Base-by-base conservation (phyloP, 2,888 invertebrate genomes). In the Galeruca laticollis region DNA sequence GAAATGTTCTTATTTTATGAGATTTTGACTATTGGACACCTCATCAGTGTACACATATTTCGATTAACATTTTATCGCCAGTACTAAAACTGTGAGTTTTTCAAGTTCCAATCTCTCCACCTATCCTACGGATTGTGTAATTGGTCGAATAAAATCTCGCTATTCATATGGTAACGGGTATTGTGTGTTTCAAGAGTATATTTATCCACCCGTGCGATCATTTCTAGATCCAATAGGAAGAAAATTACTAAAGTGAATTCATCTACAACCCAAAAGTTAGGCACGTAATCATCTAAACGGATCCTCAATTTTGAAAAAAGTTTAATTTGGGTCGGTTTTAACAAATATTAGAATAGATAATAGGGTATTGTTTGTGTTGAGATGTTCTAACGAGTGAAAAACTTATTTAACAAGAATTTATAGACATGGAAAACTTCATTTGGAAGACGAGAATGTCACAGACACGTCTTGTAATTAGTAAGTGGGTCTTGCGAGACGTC, bases 381-480 rank as follows among this genome's bases (percentile, higher is more conserved):
- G 6, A 37, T 37, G 13, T 37, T 37, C 37, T 37, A 4, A 43
- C 6, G 13, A 43, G n/a, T 15, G n/a, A 54, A 40, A 73, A 73
- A 73, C 73, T 73, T 71, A 69, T 49, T 69, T 70, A 72, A 69
- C 69, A 72, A 68, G 68, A 68, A 18, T 35, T 35, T 8, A 26
- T 8, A 60, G 59, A 60, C 51, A 59, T 67, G 65, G 68, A 52
- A 62, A 65, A 31, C 60, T 57, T 35, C 31, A 54, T 52, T 62
- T 40, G 49, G 43, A 49, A 56, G 60, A 52, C 8, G 64, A 65
- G 70, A 76, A 75, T 79, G 79, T 78, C 79, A 79, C 77, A 76
- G 76, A 72, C 79, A 79, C 77, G 77, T 77, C 76, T 72, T 66
- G 76, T 78, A 79, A 79, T 79, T 79, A 79, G 79, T 75, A 76